Base-by-base conservation (phyloP, 2,797 vertebrate species). In the Cuculus canorus region DNA sequence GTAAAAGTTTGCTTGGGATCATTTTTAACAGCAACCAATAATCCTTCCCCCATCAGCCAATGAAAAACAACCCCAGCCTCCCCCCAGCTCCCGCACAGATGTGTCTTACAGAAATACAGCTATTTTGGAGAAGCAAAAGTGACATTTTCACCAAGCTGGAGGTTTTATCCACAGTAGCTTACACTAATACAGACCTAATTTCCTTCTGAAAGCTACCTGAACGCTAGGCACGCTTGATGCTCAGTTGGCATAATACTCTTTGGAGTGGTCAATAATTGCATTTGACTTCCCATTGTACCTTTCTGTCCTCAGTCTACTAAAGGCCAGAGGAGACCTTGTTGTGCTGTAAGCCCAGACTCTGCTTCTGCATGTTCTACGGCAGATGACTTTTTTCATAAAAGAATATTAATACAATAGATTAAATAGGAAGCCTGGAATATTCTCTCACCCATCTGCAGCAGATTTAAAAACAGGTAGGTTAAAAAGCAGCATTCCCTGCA, bases 1-100 rank as follows among this genome's bases (percentile, higher is more conserved):
- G 92, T 93, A 94, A 94, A 96, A 96, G 87, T 97, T 96, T 95
- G 82, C 87, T 96, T 95, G 90, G 92, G 90, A 96, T 88, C 66
- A 77, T 79, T 97, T 94, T 94, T 92, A 96, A 88, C 70, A 94
- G 82, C 91, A 93, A 93, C 82, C 89, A 95, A 94, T 90, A 96
- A 92, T 91, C 87, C 82, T 93, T 89, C 28, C 17, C 63, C 80
- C 64, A 86, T 79, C 89, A 94, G 82, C 85, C 93, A 96, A 91
- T 86, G 89, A 90, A 83, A 95, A 92, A 47, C 43, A 82, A 50
- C 52, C 24, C 65, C 33, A 66, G 22, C 68, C 90, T 73, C 56
- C 72, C 69, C 79, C 79, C 85, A 86, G 0, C 66, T 86, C 82
- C 70, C 23, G 80, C 80, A 84, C 47, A 90, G 65, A 95, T 79